Percentiles rank a stretch among this genome's conserved stretches.
Evolutionary conservation across 2,797 vertebrate species (phyloP).

Genomic region (Austrolebias charrua): DNA sequence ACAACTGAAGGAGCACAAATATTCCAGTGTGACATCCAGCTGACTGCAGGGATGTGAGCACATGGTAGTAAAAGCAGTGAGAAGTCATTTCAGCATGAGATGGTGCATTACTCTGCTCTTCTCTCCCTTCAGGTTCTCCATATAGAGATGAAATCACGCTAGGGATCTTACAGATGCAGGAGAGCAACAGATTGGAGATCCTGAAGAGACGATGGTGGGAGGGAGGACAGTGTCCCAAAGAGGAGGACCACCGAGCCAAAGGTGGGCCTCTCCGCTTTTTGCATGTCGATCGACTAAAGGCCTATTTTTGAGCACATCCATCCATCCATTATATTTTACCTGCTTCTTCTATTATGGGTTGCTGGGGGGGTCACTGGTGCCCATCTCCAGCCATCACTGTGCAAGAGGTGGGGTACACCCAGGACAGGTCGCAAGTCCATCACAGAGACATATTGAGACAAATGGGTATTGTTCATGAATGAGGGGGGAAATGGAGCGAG

Average conservation of each 20-base stretch:
- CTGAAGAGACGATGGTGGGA: slow-evolving; percentile 93
- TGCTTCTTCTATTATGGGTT: too few relatives aligned
- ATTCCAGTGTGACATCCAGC: too few relatives aligned
- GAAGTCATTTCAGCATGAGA: neutral
- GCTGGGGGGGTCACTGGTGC: too few relatives aligned
- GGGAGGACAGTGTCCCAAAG: slow-evolving; percentile 87
- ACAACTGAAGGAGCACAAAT: neutral
- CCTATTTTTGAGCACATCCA: too few relatives aligned
- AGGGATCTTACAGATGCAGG: slow-evolving; percentile 88
- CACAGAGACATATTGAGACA: too few relatives aligned
- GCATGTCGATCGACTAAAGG: neutral
- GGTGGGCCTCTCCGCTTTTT: slow-evolving; percentile 66
- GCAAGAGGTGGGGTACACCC: too few relatives aligned
- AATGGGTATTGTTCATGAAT: too few relatives aligned
- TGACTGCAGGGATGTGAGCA: neutral
- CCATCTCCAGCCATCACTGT: too few relatives aligned
- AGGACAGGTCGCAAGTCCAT: too few relatives aligned
- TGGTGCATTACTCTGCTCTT: neutral
- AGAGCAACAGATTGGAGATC: slow-evolving; percentile 90
- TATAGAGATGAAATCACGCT: slow-evolving; percentile 89
- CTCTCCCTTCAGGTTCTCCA: slow-evolving; percentile 78
- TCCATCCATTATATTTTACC: too few relatives aligned
- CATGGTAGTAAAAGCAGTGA: neutral
- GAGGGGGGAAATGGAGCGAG: too few relatives aligned
- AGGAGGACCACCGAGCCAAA: slow-evolving; percentile 89